A percentile compares a stretch with the other conserved stretches of the same genome.
These are phyloP conservation scores for Aporophyla lueneburgensis DNA, from an alignment of 2,888 invertebrate genomes.

Conservation along the genomic window DNA sequence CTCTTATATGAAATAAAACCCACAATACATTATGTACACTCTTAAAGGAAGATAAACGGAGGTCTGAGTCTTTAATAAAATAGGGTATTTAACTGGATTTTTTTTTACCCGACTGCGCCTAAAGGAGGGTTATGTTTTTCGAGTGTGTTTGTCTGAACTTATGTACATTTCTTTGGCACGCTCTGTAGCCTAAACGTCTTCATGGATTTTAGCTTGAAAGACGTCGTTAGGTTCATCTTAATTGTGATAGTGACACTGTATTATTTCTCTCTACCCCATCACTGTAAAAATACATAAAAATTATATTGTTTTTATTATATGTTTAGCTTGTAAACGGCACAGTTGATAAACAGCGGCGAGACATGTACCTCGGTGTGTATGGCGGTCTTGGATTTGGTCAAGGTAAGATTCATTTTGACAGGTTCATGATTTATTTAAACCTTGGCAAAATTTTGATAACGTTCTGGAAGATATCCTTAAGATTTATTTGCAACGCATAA, in stretches of 20 bases:
- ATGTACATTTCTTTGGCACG: no score
- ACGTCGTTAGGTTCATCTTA: no score
- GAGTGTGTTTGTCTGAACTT: no score
- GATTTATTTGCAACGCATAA: slow-evolving; percentile 10
- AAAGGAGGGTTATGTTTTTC: no score
- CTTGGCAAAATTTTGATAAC: not conserved
- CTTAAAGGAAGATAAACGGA: not conserved
- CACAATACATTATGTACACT: no score
- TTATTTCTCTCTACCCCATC: slow-evolving; percentile 1
- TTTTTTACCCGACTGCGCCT: no score
- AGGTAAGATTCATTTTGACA: slow-evolving; percentile 90
- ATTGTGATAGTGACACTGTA: no score
- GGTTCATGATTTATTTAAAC: slow-evolving; percentile 10
- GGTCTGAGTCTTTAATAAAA: not conserved
- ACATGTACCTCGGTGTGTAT: slow-evolving; percentile 96
- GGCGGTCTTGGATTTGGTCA: slow-evolving; percentile 96
- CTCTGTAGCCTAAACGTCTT: no score
- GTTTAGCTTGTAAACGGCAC: slow-evolving; percentile 87
- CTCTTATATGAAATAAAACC: not conserved
- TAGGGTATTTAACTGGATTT: no score
- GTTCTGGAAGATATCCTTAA: not conserved
- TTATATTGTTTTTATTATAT: not conserved
- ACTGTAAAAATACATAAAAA: not conserved
- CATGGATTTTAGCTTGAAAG: no score
- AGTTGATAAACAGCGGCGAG: slow-evolving; percentile 91